Percentiles rank a stretch among this genome's conserved stretches.
Conservation (phyloP, 1,140 invertebrate genomes). For the Drosophila navojoa region DNA sequence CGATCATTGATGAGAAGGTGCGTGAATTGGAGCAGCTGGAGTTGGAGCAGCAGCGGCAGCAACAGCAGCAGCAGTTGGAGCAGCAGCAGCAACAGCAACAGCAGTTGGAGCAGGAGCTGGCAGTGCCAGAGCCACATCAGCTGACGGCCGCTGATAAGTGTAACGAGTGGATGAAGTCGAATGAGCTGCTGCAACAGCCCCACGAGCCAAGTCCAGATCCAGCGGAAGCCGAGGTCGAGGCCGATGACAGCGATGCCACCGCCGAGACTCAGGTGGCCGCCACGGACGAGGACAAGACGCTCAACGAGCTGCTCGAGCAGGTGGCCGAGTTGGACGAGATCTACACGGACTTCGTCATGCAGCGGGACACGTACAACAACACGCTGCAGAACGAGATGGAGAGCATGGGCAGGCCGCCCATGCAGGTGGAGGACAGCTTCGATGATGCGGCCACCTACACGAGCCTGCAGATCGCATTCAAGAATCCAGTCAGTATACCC, state of each 20-base stretch:
- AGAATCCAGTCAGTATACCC: slow-evolving; percentile 89
- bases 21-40: slow-evolving; percentile 62
- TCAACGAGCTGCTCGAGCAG: slow-evolving; percentile 89
- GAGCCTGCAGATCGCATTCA: slow-evolving; percentile 93
- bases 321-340: slow-evolving; percentile 91
- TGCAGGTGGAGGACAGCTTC: slow-evolving; percentile 87
- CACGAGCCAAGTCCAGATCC: slow-evolving; percentile 47
- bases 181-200: slow-evolving; percentile 54
- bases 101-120: neutral
- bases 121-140: slow-evolving; percentile 38
- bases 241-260: slow-evolving; percentile 39
- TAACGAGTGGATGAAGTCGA: slow-evolving; percentile 81
- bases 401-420: slow-evolving; percentile 66
- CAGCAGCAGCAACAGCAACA: slow-evolving; percentile 36
- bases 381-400: slow-evolving; percentile 77
- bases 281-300: slow-evolving; percentile 85
- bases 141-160: slow-evolving; percentile 69
- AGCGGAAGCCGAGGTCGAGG: slow-evolving; percentile 10
- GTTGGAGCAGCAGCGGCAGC: slow-evolving; percentile 39
- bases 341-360: slow-evolving; percentile 88
- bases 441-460: slow-evolving; percentile 91
- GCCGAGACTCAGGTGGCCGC: slow-evolving; percentile 35
- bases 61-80: slow-evolving; percentile 32
- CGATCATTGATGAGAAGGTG: slow-evolving; percentile 79
- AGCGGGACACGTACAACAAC: slow-evolving; percentile 84